Conservation (phyloP, 1,140 invertebrate species). For the Macrobrachium nipponense region DNA sequence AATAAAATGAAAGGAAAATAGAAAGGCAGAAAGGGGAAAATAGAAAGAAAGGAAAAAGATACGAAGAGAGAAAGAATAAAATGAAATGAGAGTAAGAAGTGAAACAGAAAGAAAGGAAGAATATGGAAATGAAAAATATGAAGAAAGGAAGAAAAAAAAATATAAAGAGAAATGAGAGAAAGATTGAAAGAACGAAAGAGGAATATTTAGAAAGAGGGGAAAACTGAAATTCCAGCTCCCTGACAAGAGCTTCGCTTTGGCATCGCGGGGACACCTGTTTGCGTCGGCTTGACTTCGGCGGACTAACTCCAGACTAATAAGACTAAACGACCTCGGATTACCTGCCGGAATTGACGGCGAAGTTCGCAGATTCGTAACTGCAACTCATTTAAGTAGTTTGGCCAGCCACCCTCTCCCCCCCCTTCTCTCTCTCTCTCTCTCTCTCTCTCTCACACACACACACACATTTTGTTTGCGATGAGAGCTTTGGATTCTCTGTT, state of each 20-base stretch:
- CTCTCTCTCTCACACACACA: conserved; percentile 13
- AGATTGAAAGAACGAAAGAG: background rate
- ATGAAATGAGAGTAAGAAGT: no score
- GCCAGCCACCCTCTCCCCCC: background rate
- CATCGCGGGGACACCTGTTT: background rate
- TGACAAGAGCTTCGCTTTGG: background rate
- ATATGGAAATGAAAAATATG: no score
- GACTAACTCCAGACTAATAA: no score
- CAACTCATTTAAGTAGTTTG: background rate
- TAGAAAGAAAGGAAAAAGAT: background rate
- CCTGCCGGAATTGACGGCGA: background rate
- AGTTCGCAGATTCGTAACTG: background rate
- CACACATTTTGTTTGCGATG: no score
- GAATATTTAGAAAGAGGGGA: background rate
- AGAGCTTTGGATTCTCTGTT: background rate
- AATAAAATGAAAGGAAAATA: background rate
- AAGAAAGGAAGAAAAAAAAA: no score
- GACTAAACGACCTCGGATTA: no score
- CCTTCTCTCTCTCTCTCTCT: conserved; percentile 28
- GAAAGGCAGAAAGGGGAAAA: background rate
- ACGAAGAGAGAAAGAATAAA: no score
- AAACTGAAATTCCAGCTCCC: background rate
- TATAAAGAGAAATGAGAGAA: no score
- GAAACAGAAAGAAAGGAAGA: no score
- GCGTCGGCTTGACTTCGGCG: background rate